phyloP scores from a whole-genome alignment of 1,140 invertebrate species.

The Andricus grossulariae region DNA sequence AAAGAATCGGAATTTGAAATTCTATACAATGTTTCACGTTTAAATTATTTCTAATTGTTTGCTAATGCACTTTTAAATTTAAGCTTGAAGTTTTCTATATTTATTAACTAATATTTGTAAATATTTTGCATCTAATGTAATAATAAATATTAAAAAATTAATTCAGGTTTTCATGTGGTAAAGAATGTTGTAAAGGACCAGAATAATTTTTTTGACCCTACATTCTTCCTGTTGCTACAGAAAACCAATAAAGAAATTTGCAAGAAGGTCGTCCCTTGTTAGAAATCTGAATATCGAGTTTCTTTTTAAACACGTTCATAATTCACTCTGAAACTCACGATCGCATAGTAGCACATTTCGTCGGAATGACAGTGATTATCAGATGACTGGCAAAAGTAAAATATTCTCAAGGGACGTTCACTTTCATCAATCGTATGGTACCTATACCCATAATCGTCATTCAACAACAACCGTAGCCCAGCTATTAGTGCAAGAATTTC shows the following conservation, averaged over 20 bases:
- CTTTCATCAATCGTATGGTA: conserved; percentile 19
- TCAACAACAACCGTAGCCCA: conserved; percentile 7
- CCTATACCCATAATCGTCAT: conserved; percentile 7
- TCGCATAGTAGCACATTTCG: conserved; percentile 14
- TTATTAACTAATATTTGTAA: too few relatives aligned
- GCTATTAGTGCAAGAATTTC: conserved; percentile 17
- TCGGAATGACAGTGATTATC: conserved; percentile 23
- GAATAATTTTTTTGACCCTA: too few relatives aligned
- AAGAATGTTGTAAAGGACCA: too few relatives aligned
- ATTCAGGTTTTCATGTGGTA: too few relatives aligned
- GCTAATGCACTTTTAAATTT: too few relatives aligned
- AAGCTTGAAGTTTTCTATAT: too few relatives aligned
- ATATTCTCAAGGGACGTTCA: conserved; percentile 9
- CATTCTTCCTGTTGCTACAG: too few relatives aligned
- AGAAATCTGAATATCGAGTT: conserved; percentile 27
- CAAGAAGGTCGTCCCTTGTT: background rate
- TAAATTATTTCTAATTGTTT: too few relatives aligned
- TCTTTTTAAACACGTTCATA: background rate
- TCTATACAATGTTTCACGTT: too few relatives aligned
- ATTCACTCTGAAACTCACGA: conserved; percentile 14
- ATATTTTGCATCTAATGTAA: too few relatives aligned
- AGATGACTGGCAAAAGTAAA: conserved; percentile 7
- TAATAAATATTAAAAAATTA: too few relatives aligned
- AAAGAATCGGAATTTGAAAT: too few relatives aligned
- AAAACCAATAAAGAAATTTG: conserved; percentile 8